phyloP scores from a whole-genome alignment of 1,140 invertebrate genomes.

The Catajapyx aquilonaris region DNA sequence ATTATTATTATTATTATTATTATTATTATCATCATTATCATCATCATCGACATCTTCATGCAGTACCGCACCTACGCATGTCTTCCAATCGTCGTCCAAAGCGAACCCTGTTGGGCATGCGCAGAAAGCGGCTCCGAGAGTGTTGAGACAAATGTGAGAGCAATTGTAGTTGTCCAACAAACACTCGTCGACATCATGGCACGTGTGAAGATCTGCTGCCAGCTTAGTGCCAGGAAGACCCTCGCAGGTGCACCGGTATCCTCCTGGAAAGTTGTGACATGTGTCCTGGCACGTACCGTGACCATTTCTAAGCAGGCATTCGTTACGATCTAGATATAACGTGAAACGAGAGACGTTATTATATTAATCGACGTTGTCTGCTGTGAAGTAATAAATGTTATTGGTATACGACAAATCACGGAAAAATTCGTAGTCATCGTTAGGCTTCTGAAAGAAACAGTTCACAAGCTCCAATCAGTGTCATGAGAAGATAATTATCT shows the following conservation, averaged over 20 bases:
- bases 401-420: too few relatives aligned
- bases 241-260: constrained; percentile 36
- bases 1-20: too few relatives aligned
- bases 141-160: constrained; percentile 36
- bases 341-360: too few relatives aligned
- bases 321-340: constrained; percentile 30
- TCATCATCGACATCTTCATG: too few relatives aligned
- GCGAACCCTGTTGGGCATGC: constrained; percentile 34
- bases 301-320: constrained; percentile 35
- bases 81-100: constrained; percentile 30
- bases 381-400: too few relatives aligned
- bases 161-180: constrained; percentile 20
- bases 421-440: too few relatives aligned
- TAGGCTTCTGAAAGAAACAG: too few relatives aligned
- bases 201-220: constrained; percentile 28
- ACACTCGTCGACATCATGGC: constrained; percentile 40
- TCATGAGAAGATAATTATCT: too few relatives aligned
- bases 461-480: too few relatives aligned
- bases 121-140: constrained; percentile 45
- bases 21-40: too few relatives aligned
- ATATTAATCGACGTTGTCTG: too few relatives aligned
- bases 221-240: constrained; percentile 32
- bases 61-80: too few relatives aligned
- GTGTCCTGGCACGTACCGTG: constrained; percentile 41
- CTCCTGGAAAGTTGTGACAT: constrained; percentile 36